Evolutionary conservation across 2,113 vertebrate species (phyloP), one percentile per base, ranked within the genome.

Genomic region (Tupaia chinensis): DNA sequence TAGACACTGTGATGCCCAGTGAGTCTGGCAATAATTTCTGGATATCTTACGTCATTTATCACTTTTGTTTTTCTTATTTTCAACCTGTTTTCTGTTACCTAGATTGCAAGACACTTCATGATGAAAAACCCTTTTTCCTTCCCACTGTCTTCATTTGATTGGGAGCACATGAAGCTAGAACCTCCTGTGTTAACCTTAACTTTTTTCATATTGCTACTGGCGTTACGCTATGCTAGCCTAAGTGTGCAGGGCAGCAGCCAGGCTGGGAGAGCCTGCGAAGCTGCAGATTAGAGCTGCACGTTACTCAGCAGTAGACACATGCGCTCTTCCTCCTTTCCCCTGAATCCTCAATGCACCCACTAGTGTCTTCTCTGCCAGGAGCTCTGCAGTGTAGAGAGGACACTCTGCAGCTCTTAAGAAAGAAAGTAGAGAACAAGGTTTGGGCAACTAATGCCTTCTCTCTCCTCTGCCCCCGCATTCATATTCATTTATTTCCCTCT

Each of bases 251-350:
- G 23, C 9, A 12, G 7, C 0, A 19, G 16, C 53, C 12, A 19
- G 0, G 10, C 17, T 12, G 1, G 1, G n/a, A 2, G 10, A 0
- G 0, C n/a, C 29, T 9, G 5, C 0, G 19, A 19, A 8, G 14
- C 0, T 1, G 66, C 29, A 23, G 73, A 16, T 23, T 1, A 44
- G 89, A 25, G 16, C 53, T 3, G 5, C 32, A 66, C 68, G 54
- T 14, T 4, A 14, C 32, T 61, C 23, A 34, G n/a, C 66, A 58
- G 7, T 44, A 27, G 12, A 4, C 1, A 9, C 9, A 68, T 25
- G 32, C 1, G 13, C 63, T 20, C 65, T 32, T 3, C 0, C 44
- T 54, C 15, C 56, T 58, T 69, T 77, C 23, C 22, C 8, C n/a
- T n/a, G 76, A 54, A 16, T 32, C 34, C 19, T 60, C 25, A 58